Percentiles rank a stretch among this genome's conserved stretches.
Conservation (phyloP, 2,888 invertebrate species). For the Polia nebulosa region DNA sequence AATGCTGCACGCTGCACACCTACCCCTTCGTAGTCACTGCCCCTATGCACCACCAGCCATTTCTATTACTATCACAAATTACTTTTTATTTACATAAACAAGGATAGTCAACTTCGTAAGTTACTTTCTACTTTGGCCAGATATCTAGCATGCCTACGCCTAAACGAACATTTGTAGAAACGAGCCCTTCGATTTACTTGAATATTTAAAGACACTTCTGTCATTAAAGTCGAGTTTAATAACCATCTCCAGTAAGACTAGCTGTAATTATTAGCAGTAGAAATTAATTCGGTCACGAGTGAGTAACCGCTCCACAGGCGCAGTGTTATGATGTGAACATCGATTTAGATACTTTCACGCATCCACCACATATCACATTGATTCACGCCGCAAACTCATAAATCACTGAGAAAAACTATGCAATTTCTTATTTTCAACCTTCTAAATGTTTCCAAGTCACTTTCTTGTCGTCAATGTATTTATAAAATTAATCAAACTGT, state of each 20-base stretch:
- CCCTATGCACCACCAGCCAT: constrained; percentile 53
- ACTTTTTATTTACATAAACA: constrained; percentile 39
- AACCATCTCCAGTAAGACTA: constrained; percentile 13
- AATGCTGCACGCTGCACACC: constrained; percentile 86
- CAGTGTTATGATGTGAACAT: constrained; percentile 63
- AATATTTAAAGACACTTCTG: neutral
- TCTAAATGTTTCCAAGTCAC: neutral
- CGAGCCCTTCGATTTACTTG: neutral
- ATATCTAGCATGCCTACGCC: neutral
- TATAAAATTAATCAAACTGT: neutral
- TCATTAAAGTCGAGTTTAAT: neutral
- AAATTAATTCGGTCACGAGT: constrained; percentile 71
- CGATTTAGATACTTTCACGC: constrained; percentile 65
- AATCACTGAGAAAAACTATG: constrained; percentile 13
- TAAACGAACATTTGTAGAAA: neutral
- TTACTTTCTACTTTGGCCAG: neutral
- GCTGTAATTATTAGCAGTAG: constrained; percentile 52
- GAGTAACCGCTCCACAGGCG: constrained; percentile 71
- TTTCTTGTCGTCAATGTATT: neutral
- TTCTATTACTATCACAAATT: constrained; percentile 54
- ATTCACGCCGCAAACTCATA: constrained; percentile 24
- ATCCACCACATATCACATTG: constrained; percentile 32
- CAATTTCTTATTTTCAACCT: constrained; percentile 11
- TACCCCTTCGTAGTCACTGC: constrained; percentile 73
- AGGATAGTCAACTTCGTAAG: constrained; percentile 7